Evolutionary conservation across 2,113 vertebrate species (phyloP).

Genomic region (Hemiprocne comata): DNA sequence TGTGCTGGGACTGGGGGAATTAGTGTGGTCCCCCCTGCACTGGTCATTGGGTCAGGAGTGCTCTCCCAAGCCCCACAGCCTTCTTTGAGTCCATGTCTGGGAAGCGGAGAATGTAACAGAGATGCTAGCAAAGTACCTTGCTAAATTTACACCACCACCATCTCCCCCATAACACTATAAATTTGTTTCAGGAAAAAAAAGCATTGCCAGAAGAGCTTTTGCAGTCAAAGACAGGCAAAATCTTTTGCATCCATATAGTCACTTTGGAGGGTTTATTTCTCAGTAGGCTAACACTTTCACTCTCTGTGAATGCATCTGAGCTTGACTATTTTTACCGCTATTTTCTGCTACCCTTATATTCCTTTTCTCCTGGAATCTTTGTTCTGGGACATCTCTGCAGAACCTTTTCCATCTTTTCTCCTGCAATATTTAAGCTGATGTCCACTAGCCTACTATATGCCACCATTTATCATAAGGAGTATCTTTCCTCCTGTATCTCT

Average conservation of each 20-base stretch:
- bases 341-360: background rate
- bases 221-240: background rate
- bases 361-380: background rate
- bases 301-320: background rate
- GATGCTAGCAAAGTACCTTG: fast-evolving
- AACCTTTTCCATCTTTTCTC: background rate
- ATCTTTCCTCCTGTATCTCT: background rate
- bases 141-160: background rate
- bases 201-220: background rate
- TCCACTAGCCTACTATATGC: background rate
- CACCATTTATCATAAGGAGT: background rate
- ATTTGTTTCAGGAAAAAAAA: background rate
- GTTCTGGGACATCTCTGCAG: background rate
- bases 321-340: background rate
- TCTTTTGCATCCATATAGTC: background rate
- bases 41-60: fast-evolving
- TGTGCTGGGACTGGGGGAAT: fast-evolving
- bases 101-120: background rate
- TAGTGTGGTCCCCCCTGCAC: fast-evolving
- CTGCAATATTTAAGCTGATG: background rate
- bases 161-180: background rate
- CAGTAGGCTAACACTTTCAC: background rate
- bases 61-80: background rate
- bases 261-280: background rate
- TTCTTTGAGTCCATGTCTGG: background rate